Percentiles rank a stretch among this genome's conserved stretches.
Conservation (phyloP, 2,797 vertebrate species). For the Pogoniulus pusillus region DNA sequence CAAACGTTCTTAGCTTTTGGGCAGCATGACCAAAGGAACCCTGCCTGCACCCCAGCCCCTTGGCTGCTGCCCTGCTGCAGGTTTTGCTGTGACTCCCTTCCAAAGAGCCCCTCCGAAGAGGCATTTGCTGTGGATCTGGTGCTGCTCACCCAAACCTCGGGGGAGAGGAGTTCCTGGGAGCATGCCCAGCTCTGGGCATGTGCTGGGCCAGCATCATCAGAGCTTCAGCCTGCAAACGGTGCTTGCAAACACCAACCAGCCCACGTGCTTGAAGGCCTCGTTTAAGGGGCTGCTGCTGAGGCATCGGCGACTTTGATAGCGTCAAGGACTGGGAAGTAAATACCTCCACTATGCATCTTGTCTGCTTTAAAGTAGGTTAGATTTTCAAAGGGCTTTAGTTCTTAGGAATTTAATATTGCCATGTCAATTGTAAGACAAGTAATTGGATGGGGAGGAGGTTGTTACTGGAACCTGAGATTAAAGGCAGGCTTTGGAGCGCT, state of each 20-base stretch:
- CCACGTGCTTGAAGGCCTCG: background rate
- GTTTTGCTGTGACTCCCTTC: background rate
- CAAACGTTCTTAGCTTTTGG: background rate
- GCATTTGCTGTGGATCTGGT: too few relatives aligned
- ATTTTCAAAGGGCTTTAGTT: slow-evolving; percentile 35
- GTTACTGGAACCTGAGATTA: slow-evolving; percentile 54
- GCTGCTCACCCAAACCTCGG: background rate
- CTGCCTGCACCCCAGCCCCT: rapidly evolving
- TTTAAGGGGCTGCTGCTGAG: background rate
- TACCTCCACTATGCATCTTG: background rate
- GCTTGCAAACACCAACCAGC: background rate
- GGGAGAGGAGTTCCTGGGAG: background rate
- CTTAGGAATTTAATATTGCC: slow-evolving; percentile 50
- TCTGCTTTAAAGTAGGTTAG: slow-evolving; percentile 27
- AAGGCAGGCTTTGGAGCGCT: slow-evolving; percentile 42
- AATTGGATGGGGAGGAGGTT: slow-evolving; percentile 47
- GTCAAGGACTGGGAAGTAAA: background rate
- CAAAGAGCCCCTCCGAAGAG: too few relatives aligned
- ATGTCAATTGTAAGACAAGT: slow-evolving; percentile 53
- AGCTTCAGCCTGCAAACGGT: background rate
- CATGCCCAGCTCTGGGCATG: background rate
- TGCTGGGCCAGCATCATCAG: background rate
- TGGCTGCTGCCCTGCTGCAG: background rate
- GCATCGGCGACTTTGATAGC: background rate
- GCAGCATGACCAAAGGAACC: rapidly evolving